Base-by-base conservation (phyloP, 1,140 invertebrate genomes). In the Danaus plexippus region DNA sequence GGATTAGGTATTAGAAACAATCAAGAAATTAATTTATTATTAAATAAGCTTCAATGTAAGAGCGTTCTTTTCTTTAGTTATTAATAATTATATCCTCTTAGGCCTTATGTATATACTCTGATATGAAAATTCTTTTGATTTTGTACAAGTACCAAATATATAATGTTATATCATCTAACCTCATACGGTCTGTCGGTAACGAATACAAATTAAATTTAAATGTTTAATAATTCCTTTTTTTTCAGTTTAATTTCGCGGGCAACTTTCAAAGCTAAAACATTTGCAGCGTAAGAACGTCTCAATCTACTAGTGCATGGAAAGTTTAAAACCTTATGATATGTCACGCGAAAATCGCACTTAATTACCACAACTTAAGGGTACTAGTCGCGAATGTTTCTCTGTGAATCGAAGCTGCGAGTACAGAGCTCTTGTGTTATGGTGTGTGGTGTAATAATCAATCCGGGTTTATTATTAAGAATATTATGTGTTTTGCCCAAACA, bases 311-410 rank as follows among this genome's bases (percentile, higher is more conserved):
- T 69, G 77, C 74, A 73, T 70, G 58, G 59, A 52, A 60, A 67
- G 67, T 65, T 70, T 66, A 63, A 62, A 62, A 67, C 63, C 68
- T 74, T 75, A 64, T 74, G 77, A 71, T 65, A 70, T 63, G 73
- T 72, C 77, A 76, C 64, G 79, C 75, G 76, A 81, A 80, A 75
- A 72, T 80, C 73, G 72, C 71, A 73, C 75, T 81, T 85, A 81
- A 82, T 80, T 80, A 71, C 72, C 72, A 72, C 63, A 67, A 47
- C 62, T 73, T 85, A 82, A 82, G 78, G 71, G 75, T 73, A 52
- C 75, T 81, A 81, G 73, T 79, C 58, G 76, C 64, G 51, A 61
- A 64, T 71, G 77, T 79, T 77, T 77, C 72, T 73, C 67, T 65
- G 50, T 57, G 62, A 51, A 52, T 75, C 61, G 58, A 66, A 61